phyloP scores from a whole-genome alignment of 2,888 invertebrate genomes.

The Steinernema carpocapsae region DNA sequence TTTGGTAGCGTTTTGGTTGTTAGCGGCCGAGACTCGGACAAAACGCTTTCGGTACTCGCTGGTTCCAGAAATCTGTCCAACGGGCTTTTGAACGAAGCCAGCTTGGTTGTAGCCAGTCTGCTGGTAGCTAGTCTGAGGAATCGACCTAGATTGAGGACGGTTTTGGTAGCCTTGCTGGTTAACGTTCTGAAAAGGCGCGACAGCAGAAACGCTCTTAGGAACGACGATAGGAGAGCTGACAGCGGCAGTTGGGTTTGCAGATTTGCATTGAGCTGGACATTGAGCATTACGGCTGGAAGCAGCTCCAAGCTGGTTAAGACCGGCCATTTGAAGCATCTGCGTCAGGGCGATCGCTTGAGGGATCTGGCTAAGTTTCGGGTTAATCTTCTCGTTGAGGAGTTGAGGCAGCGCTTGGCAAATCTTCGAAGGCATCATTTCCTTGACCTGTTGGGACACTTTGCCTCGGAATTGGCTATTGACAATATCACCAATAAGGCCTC shows the following conservation, averaged over 20 bases:
- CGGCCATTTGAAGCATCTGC: slow-evolving; percentile 58
- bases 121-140: slow-evolving; percentile 1
- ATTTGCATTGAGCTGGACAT: slow-evolving; percentile 19
- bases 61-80: background rate
- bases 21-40: slow-evolving; percentile 21
- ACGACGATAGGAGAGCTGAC: slow-evolving; percentile 24
- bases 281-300: background rate
- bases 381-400: slow-evolving; percentile 61
- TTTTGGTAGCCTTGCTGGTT: background rate
- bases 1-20: background rate
- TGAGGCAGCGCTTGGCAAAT: slow-evolving; percentile 60
- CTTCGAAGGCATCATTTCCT: slow-evolving; percentile 58
- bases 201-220: slow-evolving; percentile 18
- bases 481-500: slow-evolving; percentile 64
- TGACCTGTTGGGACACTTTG: slow-evolving; percentile 53
- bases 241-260: slow-evolving; percentile 1
- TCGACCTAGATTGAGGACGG: background rate
- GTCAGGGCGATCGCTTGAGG: slow-evolving; percentile 59
- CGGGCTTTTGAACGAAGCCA: slow-evolving; percentile 1
- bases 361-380: slow-evolving; percentile 53
- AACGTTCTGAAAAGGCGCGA: background rate
- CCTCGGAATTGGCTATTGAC: slow-evolving; percentile 65
- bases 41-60: slow-evolving; percentile 15
- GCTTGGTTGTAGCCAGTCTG: background rate
- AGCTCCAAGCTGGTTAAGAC: slow-evolving; percentile 1